Conservation (phyloP, 1,140 invertebrate genomes). For the Caenorhabditis latens region DNA sequence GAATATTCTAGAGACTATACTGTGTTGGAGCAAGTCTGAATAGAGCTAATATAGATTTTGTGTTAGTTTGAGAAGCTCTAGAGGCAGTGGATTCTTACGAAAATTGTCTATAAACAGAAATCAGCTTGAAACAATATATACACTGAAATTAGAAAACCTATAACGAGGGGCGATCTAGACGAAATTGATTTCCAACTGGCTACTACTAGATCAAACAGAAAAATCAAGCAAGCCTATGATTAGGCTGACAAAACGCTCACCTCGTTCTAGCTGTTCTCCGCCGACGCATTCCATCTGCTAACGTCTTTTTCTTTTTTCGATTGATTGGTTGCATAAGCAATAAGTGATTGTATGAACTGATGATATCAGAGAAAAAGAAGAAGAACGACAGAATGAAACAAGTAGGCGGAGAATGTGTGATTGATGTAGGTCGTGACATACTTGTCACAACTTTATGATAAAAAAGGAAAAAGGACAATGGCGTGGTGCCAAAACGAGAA, state of each 20-base stretch:
- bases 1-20: neutral
- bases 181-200: too few relatives aligned
- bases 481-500: conserved; percentile 10
- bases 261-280: conserved; percentile 37
- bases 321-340: conserved; percentile 9
- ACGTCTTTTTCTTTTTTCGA: neutral
- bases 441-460: neutral
- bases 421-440: conserved; percentile 3
- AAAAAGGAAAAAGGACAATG: neutral
- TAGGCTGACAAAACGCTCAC: neutral
- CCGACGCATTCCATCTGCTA: conserved; percentile 6
- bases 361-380: conserved; percentile 22
- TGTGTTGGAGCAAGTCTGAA: too few relatives aligned
- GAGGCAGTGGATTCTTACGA: too few relatives aligned
- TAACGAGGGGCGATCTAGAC: too few relatives aligned
- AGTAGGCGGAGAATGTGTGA: neutral
- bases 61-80: too few relatives aligned
- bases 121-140: too few relatives aligned
- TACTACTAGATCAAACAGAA: neutral
- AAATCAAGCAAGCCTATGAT: conserved; percentile 17
- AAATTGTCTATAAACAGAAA: too few relatives aligned
- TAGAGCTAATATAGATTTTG: too few relatives aligned
- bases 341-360: neutral
- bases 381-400: neutral
- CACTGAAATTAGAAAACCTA: too few relatives aligned